Percentiles rank a stretch among this genome's conserved stretches.
phyloP scores from a whole-genome alignment of 2,113 vertebrate genomes.

The Zosterops japonicus region DNA sequence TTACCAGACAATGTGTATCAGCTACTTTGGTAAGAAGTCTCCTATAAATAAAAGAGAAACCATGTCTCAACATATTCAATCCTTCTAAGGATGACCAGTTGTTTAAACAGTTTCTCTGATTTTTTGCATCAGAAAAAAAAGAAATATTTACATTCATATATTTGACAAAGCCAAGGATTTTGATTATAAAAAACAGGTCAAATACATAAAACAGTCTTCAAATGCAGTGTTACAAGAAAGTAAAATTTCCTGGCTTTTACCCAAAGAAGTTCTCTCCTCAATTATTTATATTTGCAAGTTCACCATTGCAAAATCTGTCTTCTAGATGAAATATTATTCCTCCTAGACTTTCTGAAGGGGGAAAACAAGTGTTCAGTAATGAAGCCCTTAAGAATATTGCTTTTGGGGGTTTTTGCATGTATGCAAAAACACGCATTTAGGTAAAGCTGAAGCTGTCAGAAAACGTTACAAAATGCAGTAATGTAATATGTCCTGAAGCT shows the following conservation, averaged over 20 bases:
- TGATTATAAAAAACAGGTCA: conserved; percentile 16
- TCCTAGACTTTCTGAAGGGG: conserved; percentile 45
- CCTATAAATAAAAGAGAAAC: neutral
- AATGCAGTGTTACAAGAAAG: neutral
- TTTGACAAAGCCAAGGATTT: conserved; percentile 6
- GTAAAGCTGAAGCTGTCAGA: conserved; percentile 47
- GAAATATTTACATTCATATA: neutral
- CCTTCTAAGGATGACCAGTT: neutral
- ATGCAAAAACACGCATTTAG: conserved; percentile 38
- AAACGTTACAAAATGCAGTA: conserved; percentile 14
- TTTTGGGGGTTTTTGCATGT: neutral
- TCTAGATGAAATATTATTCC: conserved; percentile 59
- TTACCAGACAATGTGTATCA: neutral
- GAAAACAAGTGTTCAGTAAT: conserved; percentile 49
- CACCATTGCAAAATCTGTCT: conserved; percentile 44
- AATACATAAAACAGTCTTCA: conserved; percentile 2
- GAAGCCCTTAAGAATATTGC: conserved; percentile 41
- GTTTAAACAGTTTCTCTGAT: neutral
- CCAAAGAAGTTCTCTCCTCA: conserved; percentile 28
- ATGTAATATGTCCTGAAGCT: conserved; percentile 20
- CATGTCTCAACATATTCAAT: neutral
- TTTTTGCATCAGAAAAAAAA: neutral
- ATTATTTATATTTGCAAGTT: conserved; percentile 63
- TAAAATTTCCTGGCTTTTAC: conserved; percentile 49
- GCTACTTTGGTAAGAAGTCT: neutral